Base-by-base conservation (phyloP, 1,140 invertebrate species). In the Thrips palmi region DNA sequence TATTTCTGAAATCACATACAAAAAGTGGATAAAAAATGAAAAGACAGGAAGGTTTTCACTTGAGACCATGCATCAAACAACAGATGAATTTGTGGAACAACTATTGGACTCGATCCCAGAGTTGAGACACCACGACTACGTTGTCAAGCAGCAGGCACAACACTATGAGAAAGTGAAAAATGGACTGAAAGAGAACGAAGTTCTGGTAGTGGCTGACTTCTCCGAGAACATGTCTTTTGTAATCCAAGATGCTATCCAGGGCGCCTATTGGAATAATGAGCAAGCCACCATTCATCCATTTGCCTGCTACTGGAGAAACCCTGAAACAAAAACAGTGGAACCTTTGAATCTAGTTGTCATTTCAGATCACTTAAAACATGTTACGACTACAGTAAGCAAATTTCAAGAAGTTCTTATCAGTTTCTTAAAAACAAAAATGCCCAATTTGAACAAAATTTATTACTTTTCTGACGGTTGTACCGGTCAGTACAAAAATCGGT, bases 261-360 rank as follows among this genome's bases (percentile, higher is more conserved):
- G 43, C 10, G 47, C 28, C 20, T 47, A 54, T 40, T 55, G 45
- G 31, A 45, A 41, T 40, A 53, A 51, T 33, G 37, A 38, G n/a
- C 50, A 54, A 37, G 45, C 45, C 7, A 54, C 53, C 7, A 32
- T 55, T n/a, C 45, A 52, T n/a, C n/a, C n/a, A n/a, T n/a, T n/a
- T 45, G 46, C 49, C 8, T 48, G 52, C 40, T n/a, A n/a, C n/a
- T n/a, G n/a, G n/a, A n/a, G n/a, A n/a, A n/a, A n/a, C n/a, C n/a
- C n/a, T n/a, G n/a, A n/a, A n/a, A n/a, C n/a, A n/a, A n/a, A n/a
- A n/a, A n/a, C n/a, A n/a, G n/a, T n/a, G n/a, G n/a, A n/a, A n/a
- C n/a, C n/a, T n/a, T n/a, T n/a, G n/a, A n/a, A n/a, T n/a, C n/a
- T n/a, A n/a, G n/a, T n/a, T n/a, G n/a, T n/a, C n/a, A n/a, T n/a